A percentile compares a stretch with the other conserved stretches of the same genome.
Conservation (phyloP, 2,888 invertebrate genomes). For the Cyrtodaria siliqua region DNA sequence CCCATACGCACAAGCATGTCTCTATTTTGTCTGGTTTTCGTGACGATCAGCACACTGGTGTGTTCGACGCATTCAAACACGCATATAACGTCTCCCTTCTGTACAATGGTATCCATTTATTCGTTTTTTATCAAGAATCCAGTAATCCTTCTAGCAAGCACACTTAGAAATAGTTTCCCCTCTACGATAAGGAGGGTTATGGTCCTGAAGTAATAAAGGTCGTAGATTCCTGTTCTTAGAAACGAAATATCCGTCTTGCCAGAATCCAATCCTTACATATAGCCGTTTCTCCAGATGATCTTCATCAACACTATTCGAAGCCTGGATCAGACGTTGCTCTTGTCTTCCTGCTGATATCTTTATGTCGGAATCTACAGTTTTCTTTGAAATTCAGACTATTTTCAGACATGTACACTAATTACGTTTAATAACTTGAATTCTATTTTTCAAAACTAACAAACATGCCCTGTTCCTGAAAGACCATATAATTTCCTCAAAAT, state of each 20-base stretch:
- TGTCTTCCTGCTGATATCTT: too few species aligned
- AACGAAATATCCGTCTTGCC: conserved; percentile 41
- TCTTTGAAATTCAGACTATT: too few species aligned
- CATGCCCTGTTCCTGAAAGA: too few species aligned
- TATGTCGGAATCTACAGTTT: too few species aligned
- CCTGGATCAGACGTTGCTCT: conserved; percentile 40
- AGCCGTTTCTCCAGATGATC: conserved; percentile 36
- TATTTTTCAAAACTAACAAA: too few species aligned
- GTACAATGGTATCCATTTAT: conserved; percentile 35
- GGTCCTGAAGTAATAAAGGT: conserved; percentile 45
- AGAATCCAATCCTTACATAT: conserved; percentile 18
- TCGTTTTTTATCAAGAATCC: conserved; percentile 13
- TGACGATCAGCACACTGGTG: conserved; percentile 39
- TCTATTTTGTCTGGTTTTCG: conserved; percentile 30
- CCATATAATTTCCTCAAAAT: too few species aligned
- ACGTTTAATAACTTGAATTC: too few species aligned
- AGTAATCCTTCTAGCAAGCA: conserved; percentile 17
- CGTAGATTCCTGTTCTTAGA: conserved; percentile 39
- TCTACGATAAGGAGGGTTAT: conserved; percentile 47
- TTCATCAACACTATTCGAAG: conserved; percentile 35
- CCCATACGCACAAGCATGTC: too few species aligned
- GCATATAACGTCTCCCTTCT: conserved; percentile 42
- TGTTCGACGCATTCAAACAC: conserved; percentile 38
- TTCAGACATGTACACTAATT: too few species aligned
- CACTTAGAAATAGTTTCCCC: conserved; percentile 45